Percentiles rank a stretch among this genome's conserved stretches.
Conservation (phyloP, 2,113 vertebrate genomes). For the Antechinus flavipes region DNA sequence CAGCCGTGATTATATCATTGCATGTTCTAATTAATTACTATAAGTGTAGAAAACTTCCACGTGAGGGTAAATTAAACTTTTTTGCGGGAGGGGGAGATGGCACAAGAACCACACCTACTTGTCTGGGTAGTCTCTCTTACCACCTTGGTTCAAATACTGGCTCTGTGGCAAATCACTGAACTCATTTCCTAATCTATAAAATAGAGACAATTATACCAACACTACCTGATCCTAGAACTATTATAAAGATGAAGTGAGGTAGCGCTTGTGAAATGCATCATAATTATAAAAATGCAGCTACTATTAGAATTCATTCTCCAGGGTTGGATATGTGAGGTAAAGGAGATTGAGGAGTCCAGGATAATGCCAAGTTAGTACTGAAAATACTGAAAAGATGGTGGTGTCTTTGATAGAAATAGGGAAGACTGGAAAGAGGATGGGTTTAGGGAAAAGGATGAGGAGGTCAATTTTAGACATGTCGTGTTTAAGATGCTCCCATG, state of each 20-base stretch:
- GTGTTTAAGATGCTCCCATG: neutral
- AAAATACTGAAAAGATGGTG: neutral
- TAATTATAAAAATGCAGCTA: neutral
- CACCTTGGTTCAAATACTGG: neutral
- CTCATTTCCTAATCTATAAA: neutral
- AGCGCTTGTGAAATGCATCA: neutral
- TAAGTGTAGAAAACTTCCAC: neutral
- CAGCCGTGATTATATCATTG: neutral
- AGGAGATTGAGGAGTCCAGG: neutral
- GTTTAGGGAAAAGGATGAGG: neutral
- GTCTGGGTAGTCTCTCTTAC: neutral
- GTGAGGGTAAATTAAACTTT: neutral
- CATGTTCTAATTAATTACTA: neutral
- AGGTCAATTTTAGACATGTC: neutral
- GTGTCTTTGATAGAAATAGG: neutral
- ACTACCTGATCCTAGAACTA: neutral
- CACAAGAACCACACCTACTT: neutral
- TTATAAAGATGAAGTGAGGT: neutral
- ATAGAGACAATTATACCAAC: neutral
- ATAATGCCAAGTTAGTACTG: neutral
- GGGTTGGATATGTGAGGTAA: neutral
- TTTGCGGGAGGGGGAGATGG: neutral
- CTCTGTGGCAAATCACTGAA: neutral
- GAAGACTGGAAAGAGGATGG: neutral
- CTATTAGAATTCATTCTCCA: neutral